phyloP scores from a whole-genome alignment of 2,113 vertebrate species.

The Clarias gariepinus region DNA sequence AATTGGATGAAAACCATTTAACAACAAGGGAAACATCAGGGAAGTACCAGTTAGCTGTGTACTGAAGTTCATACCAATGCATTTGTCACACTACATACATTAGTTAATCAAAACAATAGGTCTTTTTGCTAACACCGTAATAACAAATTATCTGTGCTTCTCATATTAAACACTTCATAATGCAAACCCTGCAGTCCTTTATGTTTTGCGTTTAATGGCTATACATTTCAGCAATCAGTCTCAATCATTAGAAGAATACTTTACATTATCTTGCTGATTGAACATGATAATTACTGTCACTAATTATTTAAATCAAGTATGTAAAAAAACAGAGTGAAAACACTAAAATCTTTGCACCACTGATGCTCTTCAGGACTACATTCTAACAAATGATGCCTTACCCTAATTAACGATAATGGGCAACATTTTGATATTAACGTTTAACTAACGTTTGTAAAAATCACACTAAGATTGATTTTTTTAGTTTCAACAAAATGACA shows the following conservation, averaged over 20 bases:
- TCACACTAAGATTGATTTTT: background rate
- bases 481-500: background rate
- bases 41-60: slow-evolving; percentile 1
- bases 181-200: background rate
- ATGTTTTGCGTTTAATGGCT: background rate
- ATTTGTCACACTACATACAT: background rate
- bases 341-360: background rate
- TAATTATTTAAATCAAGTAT: background rate
- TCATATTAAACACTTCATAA: background rate
- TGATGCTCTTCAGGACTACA: background rate
- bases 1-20: background rate
- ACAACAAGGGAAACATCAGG: background rate
- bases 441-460: background rate
- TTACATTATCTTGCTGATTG: background rate
- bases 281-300: slow-evolving; percentile 19
- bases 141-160: background rate
- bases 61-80: background rate
- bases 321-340: background rate
- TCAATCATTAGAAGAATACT: background rate
- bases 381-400: background rate
- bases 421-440: background rate
- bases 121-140: background rate
- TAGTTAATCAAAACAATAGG: background rate
- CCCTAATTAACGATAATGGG: background rate
- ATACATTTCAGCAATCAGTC: background rate